phyloP scores from a whole-genome alignment of 2,113 vertebrate genomes.

The Pan paniscus region DNA sequence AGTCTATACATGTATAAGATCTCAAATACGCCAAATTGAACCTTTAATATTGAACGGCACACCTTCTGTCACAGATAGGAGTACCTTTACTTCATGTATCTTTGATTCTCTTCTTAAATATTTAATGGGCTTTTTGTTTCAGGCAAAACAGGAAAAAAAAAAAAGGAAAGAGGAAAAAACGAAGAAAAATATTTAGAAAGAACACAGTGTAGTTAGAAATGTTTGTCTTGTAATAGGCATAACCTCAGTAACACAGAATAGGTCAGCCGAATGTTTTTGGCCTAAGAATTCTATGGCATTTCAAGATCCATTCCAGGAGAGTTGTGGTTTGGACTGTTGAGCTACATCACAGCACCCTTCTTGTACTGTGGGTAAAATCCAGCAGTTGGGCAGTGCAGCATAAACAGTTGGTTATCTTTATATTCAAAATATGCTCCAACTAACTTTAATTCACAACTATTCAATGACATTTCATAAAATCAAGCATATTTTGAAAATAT shows the following conservation, averaged over 20 bases:
- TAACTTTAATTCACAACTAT: background rate
- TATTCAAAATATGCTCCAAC: background rate
- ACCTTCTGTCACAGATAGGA: background rate
- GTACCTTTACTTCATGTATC: background rate
- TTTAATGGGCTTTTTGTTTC: background rate
- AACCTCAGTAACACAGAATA: background rate
- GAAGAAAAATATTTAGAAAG: background rate
- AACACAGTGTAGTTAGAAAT: background rate
- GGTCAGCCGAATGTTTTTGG: background rate
- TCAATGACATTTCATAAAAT: background rate
- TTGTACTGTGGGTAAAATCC: background rate
- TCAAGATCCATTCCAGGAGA: background rate
- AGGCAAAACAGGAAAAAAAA: background rate
- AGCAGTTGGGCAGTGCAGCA: background rate
- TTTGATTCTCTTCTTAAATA: conserved; percentile 32
- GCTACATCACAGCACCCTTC: background rate
- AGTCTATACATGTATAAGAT: background rate
- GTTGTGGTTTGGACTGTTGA: background rate
- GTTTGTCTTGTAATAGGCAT: background rate
- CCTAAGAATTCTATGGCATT: background rate
- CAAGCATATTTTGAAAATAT: conserved; percentile 31
- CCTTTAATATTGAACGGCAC: background rate
- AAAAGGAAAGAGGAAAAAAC: background rate
- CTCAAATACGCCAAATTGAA: background rate
- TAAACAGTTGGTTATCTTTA: background rate